Evolutionary conservation across 2,888 invertebrate genomes (phyloP), one percentile per base, ranked within the genome.

Genomic region (Diploptera punctata): DNA sequence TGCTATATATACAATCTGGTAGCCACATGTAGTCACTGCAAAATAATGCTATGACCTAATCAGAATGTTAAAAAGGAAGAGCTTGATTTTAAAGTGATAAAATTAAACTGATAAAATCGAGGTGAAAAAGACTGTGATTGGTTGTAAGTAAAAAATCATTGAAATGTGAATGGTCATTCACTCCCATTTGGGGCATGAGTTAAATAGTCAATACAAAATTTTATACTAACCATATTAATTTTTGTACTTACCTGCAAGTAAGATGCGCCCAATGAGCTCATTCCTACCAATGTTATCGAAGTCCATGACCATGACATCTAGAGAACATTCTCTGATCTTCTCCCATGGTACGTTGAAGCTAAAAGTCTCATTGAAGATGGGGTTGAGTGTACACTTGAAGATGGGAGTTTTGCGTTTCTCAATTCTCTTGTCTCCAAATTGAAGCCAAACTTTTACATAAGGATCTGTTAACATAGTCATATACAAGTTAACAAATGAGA

Each of bases 391-490:
- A 85, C 95, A 95, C 80, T 94, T 95, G 84, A 94, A 95, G 81
- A 96, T 93, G 75, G 95, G 95, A 69, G 97, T 98, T 88, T 97
- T 97, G 83, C 95, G 92, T 81, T 98, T 98, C 85, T 98, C 97
- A 78, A 97, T 93, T 78, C 95, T 91, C 80, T 97, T 96, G 81
- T 96, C 96, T 44, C 96, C 97, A 80, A 97, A 96, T 80, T 96
- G 95, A 60, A 98, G 89, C 97, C 97, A 98, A 16, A 98, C 94
- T 83, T 98, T 98, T n/a, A 97, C 97, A 85, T 98, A 98, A 0
- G 98, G 98, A 91, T 98, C 98, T 98, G 87, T 61, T 87, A 86
- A 75, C n/a, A n/a, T n/a, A n/a, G n/a, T n/a, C n/a, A n/a, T n/a
- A n/a, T n/a, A n/a, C n/a, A n/a, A n/a, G n/a, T n/a, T n/a, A n/a